Base-by-base conservation (phyloP, 2,113 vertebrate genomes). In the Reinhardtius hippoglossoides region DNA sequence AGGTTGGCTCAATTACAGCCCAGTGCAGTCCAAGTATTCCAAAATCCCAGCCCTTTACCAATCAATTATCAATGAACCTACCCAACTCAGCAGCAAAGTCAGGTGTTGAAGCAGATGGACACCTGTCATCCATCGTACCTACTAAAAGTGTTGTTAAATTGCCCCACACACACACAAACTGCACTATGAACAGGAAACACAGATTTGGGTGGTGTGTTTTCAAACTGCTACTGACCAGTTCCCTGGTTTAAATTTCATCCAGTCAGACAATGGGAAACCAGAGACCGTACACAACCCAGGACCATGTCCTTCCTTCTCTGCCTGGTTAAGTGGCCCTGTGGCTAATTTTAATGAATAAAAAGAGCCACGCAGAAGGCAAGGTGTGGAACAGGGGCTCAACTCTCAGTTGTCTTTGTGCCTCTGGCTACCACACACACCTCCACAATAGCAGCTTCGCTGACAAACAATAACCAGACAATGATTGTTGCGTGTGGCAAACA, bases 331-430 rank as follows among this genome's bases (percentile, higher is more conserved):
- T 78, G 61, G 66, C 78, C 84, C 84, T 60, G 35, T 68, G 78
- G 82, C 77, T 72, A 62, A 50, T 58, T 52, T n/a, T 21, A 7
- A 55, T 35, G 20, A 20, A 50, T 31, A 52, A 48, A 26, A 48
- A 54, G 8, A 27, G 21, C 3, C 59, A 42, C 63, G 54, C 20
- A 63, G 62, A 52, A 76, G 24, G 26, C 68, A 81, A 88, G 87
- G 77, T 86, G 81, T 74, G 56, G 37, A 46, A 35, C 64, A 67
- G 69, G 5, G 9, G n/a, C 42, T 68, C 9, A 20, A 14, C 21
- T 82, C 76, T 87, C 79, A 76, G 84, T 82, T 84, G 78, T 80
- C 62, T 21, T 14, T 18, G 15, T 13, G 77, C 67, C 80, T 61
- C 56, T 71, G 76, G 83, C 80, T 52, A 70, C 35, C 68, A 61